Evolutionary conservation across 2,888 invertebrate genomes (phyloP).

Genomic region (Entomobrya multifasciata): DNA sequence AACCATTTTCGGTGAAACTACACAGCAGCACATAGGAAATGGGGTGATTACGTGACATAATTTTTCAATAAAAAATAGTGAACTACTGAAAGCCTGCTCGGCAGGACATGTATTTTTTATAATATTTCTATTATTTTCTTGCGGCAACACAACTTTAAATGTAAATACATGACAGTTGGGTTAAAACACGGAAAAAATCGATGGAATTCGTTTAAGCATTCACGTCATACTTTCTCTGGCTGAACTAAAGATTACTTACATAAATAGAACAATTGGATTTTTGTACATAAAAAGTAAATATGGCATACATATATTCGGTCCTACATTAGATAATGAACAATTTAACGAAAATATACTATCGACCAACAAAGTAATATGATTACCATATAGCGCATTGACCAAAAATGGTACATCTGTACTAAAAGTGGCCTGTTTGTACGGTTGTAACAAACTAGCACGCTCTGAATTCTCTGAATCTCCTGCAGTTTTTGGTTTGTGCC

Average conservation of each 20-base stretch:
- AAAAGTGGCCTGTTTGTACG: not conserved
- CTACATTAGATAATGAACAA: too few relatives aligned
- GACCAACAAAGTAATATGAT: too few relatives aligned
- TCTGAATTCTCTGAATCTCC: too few relatives aligned
- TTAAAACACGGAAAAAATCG: too few relatives aligned
- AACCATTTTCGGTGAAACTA: not conserved
- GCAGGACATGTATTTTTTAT: not conserved
- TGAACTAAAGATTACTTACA: not conserved
- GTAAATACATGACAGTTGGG: not conserved
- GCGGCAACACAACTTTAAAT: conserved; percentile 19
- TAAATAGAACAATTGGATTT: conserved; percentile 23
- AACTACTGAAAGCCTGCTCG: conserved; percentile 28
- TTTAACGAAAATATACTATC: too few relatives aligned
- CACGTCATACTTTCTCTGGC: not conserved
- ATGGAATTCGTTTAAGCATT: too few relatives aligned
- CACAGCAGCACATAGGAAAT: not conserved
- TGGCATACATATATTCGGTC: not conserved
- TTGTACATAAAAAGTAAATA: not conserved
- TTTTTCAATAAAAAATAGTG: conserved; percentile 31
- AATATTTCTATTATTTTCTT: conserved; percentile 35
- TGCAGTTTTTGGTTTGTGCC: too few relatives aligned
- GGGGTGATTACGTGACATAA: conserved; percentile 33
- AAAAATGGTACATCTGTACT: not conserved
- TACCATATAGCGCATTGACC: too few relatives aligned
- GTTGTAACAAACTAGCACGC: conserved; percentile 4